Evolutionary conservation across 2,113 vertebrate species (phyloP).

Genomic region (Anser cygnoides): DNA sequence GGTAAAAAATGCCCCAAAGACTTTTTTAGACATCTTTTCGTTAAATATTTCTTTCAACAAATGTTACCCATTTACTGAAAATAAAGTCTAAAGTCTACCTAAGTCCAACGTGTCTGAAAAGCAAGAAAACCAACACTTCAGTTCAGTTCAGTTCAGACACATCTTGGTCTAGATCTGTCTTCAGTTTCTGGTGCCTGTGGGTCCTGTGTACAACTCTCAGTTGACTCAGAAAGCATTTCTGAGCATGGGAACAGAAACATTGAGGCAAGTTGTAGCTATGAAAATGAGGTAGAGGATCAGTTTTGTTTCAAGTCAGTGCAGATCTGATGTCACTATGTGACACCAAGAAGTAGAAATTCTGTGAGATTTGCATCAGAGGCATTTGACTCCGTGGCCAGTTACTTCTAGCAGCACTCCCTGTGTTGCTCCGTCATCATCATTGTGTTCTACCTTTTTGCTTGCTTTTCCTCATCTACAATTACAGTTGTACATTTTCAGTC

Average conservation of each 20-base stretch:
- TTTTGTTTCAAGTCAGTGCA: background rate
- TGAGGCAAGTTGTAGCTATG: background rate
- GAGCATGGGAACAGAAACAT: background rate
- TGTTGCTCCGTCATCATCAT: background rate
- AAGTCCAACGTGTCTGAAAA: background rate
- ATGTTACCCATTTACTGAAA: background rate
- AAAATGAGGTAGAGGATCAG: background rate
- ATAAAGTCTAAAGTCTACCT: background rate
- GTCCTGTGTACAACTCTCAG: background rate
- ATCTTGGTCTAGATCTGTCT: background rate
- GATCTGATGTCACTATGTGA: background rate
- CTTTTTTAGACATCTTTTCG: background rate
- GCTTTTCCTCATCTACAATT: background rate
- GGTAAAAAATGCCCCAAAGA: background rate
- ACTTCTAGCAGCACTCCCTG: background rate
- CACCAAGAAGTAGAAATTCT: background rate
- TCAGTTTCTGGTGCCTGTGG: fast-evolving
- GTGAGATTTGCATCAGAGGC: background rate
- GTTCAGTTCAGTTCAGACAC: background rate
- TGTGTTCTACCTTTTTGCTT: background rate
- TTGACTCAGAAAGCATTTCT: background rate
- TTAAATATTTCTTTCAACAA: background rate
- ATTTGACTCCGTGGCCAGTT: background rate
- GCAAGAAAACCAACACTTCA: background rate
- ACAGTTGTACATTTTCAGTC: background rate